These are phyloP conservation scores for Clarias fuscus DNA, from an alignment of 2,797 vertebrate genomes.

Conservation along the genomic window DNA sequence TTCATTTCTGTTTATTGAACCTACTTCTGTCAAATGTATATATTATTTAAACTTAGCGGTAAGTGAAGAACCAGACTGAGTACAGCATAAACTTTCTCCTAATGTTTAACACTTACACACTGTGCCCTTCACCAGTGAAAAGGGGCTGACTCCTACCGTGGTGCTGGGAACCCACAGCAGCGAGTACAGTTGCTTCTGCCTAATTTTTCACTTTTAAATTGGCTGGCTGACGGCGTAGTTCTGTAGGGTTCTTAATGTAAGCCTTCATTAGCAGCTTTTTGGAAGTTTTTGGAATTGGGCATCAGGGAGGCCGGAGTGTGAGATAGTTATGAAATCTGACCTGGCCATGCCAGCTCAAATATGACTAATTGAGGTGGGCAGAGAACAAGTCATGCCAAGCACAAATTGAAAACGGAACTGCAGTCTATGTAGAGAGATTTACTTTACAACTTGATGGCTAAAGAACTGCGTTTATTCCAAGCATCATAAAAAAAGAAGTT, in stretches of 20 bases:
- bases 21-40: not conserved
- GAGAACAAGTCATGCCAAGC: slow-evolving; percentile 62
- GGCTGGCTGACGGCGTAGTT: slow-evolving; percentile 62
- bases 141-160: slow-evolving; percentile 44
- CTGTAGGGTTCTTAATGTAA: slow-evolving; percentile 62
- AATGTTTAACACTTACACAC: slow-evolving; percentile 15
- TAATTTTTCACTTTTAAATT: slow-evolving; percentile 80
- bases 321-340: slow-evolving; percentile 61
- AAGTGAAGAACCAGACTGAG: not conserved
- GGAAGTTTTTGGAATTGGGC: slow-evolving; percentile 56
- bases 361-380: slow-evolving; percentile 72
- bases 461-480: not conserved
- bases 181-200: slow-evolving; percentile 64
- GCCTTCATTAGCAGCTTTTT: slow-evolving; percentile 71
- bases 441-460: not conserved
- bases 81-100: slow-evolving; percentile 1
- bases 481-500: slow-evolving; percentile 11
- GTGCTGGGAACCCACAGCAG: slow-evolving; percentile 49
- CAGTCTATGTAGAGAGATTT: slow-evolving; percentile 42
- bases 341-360: slow-evolving; percentile 66
- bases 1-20: not conserved
- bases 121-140: slow-evolving; percentile 21
- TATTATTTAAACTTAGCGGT: not conserved
- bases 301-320: slow-evolving; percentile 60
- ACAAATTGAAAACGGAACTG: slow-evolving; percentile 61